A percentile compares a stretch with the other conserved stretches of the same genome.
Conservation (phyloP, 2,113 vertebrate species). For the Psophia crepitans region DNA sequence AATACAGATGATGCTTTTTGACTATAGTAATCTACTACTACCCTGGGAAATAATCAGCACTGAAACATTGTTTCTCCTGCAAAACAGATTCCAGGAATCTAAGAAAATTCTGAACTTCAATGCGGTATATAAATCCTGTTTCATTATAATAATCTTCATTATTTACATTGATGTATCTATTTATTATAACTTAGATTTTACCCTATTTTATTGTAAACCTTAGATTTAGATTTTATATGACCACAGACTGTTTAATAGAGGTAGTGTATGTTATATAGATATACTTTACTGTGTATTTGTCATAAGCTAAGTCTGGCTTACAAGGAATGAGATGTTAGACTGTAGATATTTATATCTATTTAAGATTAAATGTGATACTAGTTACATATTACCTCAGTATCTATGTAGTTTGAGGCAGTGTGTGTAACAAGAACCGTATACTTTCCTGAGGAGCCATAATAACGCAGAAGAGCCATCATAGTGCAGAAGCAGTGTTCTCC, state of each 20-base stretch:
- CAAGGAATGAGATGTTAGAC: not conserved
- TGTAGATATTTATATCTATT: not conserved
- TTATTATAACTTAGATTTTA: not conserved
- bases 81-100: not conserved
- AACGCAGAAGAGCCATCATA: not conserved
- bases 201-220: not conserved
- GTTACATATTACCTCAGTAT: not conserved
- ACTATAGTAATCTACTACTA: not conserved
- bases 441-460: not conserved
- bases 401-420: not conserved
- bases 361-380: not conserved
- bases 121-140: not conserved
- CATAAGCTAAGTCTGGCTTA: not conserved
- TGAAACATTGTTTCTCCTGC: not conserved
- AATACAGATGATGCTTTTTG: not conserved
- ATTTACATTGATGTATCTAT: not conserved
- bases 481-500: not conserved
- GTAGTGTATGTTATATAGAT: not conserved
- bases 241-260: not conserved
- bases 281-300: not conserved
- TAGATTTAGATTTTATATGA: not conserved
- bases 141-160: not conserved
- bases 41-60: not conserved
- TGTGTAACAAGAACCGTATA: not conserved
- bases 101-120: not conserved